Base-by-base conservation (phyloP, 2,888 invertebrate genomes). In the Petrolisthes manimaculis region DNA sequence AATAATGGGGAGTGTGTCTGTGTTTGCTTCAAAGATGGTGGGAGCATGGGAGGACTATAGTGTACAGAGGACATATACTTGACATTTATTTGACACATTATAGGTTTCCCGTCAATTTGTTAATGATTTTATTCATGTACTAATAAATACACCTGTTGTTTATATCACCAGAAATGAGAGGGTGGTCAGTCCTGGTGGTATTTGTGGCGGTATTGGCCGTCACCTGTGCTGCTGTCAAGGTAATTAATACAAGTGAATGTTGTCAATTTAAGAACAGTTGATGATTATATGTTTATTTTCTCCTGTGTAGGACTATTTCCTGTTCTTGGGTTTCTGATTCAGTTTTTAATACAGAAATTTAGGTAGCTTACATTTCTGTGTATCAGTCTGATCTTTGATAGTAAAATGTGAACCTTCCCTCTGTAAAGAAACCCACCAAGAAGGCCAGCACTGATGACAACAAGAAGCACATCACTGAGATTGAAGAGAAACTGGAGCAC, bases 401-500 rank as follows among this genome's bases (percentile, higher is more conserved):
- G 4, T 71, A 53, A 12, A 51, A 5, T 4, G n/a, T 51, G 4
- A 53, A 53, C 74, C 51, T 24, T 83, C 1, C 53, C 37, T 12
- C 54, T 55, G 5, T 69, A 0, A 24, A 84, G 24, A 78, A 78
- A 21, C 18, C 6, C 14, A 54, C 37, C 24, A 84, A 88, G 81
- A 88, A 88, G 61, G 81, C 84, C n/a, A 21, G 74, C n/a, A 55
- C 80, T 4, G 88, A 84, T 8, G 21, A 51, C 4, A 56, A 89
- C 5, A 89, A 85, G 56, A 88, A 89, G 18, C 85, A 86, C 69
- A 53, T 90, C n/a, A 83, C 74, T 9, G 84, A 88, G 21, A 90
- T 90, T 53, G 88, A 90, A 77, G 80, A 86, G 83, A 90, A 88
- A 37, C 81, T 90, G 55, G 86, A 90, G 14, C 74, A 84, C n/a